Percentiles rank a stretch among this genome's conserved stretches.
These are phyloP conservation scores for Meloidogyne hapla DNA, from an alignment of 1,140 invertebrate species.

Conservation along the genomic window DNA sequence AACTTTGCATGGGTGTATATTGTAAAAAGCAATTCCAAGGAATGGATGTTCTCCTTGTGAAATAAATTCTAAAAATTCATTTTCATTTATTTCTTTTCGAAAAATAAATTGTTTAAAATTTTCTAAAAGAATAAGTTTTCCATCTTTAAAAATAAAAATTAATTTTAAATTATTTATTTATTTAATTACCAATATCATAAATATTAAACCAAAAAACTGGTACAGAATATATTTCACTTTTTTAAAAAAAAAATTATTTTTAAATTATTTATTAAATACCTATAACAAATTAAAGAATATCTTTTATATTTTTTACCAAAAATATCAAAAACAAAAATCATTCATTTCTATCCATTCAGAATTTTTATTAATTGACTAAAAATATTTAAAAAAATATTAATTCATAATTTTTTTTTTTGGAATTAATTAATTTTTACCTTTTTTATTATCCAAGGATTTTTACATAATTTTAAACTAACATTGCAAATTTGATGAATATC, in stretches of 20 bases:
- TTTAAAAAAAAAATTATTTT: conserved; percentile 25
- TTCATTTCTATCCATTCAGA: not conserved
- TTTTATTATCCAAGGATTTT: conserved; percentile 26
- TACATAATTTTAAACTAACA: not conserved
- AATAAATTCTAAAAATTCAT: conserved; percentile 34
- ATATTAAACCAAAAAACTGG: conserved; percentile 52
- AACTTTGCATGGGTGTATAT: conserved; percentile 49
- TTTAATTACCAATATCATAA: conserved; percentile 35
- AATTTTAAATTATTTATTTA: conserved; percentile 7
- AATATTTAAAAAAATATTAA: not conserved
- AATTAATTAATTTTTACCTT: conserved; percentile 15
- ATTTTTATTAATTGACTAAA: not conserved
- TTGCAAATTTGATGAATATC: conserved; percentile 26
- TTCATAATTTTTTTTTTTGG: not conserved
- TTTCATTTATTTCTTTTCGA: not conserved
- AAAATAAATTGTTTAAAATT: conserved; percentile 29
- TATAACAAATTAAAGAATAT: not conserved
- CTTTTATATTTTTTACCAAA: not conserved
- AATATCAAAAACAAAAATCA: not conserved
- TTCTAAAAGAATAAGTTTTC: conserved; percentile 34
- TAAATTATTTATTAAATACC: not conserved
- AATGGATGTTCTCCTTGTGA: conserved; percentile 53
- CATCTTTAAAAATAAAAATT: conserved; percentile 32
- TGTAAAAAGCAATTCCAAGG: conserved; percentile 53
- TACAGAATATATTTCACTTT: conserved; percentile 34